Base-by-base conservation (phyloP, 2,888 invertebrate species). In the Eubasilissa splendida region DNA sequence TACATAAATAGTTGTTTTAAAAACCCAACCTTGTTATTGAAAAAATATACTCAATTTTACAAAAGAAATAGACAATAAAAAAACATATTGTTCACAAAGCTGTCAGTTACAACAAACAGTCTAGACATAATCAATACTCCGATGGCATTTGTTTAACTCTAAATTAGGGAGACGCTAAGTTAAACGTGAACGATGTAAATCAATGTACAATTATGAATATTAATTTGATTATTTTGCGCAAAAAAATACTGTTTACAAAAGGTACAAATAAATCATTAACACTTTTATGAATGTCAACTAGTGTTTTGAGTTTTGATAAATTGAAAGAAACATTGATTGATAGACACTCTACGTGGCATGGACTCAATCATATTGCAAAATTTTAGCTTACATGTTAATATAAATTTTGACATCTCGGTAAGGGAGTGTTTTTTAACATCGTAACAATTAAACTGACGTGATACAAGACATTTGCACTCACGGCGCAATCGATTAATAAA, bases 371-470 rank as follows among this genome's bases (percentile, higher is more conserved):
- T n/a, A 12, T n/a, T 68, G 68, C 52, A 68, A 50, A 22, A 63
- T 63, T 63, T 42, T 10, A 12, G 63, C 63, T 63, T 63, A 53
- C 22, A 50, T 31, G 54, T 53, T 54, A 65, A 76, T 76, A 59
- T 65, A 22, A 65, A 59, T 53, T 76, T 76, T 76, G 65, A 60
- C 76, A 76, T 65, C 65, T 54, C 60, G 54, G 63, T 31, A 65
- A 76, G 76, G 76, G 75, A 73, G 71, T 75, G 75, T 75, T 75
- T 75, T 22, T 75, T 56, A 73, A 73, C 75, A 75, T 75, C 56
- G 54, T 73, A 73, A 73, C 22, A 58, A 73, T 56, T 73, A 73
- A 71, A 31, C 52, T 52, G 70, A 70, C 70, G 70, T 70, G 70
- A 70, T 70, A 54, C 70, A 54, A 22, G 54, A 56, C 71, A 73